These are phyloP conservation scores for Mormyrops boulengeri DNA, from an alignment of 2,797 vertebrate species.

Conservation along the genomic window DNA sequence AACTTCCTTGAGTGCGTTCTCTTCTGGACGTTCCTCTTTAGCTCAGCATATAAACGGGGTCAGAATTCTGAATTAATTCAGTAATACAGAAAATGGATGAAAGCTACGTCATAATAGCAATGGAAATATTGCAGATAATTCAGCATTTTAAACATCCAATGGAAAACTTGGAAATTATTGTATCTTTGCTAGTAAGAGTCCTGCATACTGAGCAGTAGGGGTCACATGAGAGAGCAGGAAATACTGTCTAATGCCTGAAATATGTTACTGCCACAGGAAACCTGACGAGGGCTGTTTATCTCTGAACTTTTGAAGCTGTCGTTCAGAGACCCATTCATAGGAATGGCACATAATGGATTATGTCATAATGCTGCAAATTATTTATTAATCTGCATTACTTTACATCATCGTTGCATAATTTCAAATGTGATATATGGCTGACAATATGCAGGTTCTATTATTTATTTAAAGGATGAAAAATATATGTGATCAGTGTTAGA, in stretches of 20 bases:
- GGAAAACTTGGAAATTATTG: background rate
- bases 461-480: background rate
- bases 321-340: background rate
- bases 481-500: background rate
- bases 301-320: background rate
- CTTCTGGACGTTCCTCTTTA: background rate
- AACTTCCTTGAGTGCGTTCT: background rate
- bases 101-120: background rate
- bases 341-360: background rate
- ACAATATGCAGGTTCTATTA: background rate
- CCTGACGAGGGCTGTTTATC: background rate
- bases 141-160: background rate
- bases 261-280: background rate
- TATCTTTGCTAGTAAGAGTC: background rate
- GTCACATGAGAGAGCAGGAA: background rate
- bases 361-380: background rate
- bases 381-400: background rate
- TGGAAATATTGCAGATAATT: background rate
- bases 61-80: background rate
- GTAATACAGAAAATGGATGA: background rate
- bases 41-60: background rate
- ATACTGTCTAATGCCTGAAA: background rate
- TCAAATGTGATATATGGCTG: background rate
- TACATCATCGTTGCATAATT: background rate
- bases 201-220: background rate